Evolutionary conservation across 2,888 invertebrate genomes (phyloP), one percentile per base, ranked within the genome.

Genomic region (Gymnocheta viridis): DNA sequence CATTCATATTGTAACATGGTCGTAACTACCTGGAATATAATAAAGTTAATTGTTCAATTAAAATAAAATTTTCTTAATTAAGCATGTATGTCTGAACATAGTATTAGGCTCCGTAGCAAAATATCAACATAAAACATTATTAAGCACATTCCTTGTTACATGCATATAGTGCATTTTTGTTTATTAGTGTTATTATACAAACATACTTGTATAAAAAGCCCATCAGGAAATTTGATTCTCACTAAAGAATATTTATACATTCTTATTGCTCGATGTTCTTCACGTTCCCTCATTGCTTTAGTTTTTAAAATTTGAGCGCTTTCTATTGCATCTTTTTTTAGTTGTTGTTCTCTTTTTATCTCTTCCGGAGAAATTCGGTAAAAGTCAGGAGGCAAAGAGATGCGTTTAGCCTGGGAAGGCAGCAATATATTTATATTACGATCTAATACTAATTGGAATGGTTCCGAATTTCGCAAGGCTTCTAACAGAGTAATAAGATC

Each of bases 271-370:
- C 96, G 93, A 82, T 95, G 92, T 89, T 97, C 97, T 84, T 98
- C 98, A 85, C 96, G 96, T 89, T 98, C 98, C 24, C 98, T 93
- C 98, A 99, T 99, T 2, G 98, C 98, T 91, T 98, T 98, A 0
- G 99, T 99, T 88, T 97, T 93, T 7, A 99, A 92, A 93, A 97
- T 95, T 90, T 96, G 95, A 89, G 95, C 94, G 88, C 94, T 95
- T 89, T 98, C 98, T 44, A 96, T 93, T 2, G 95, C 94, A 91
- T 97, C 96, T 17, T 94, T 89, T 87, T 96, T 87, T n/a, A 95
- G 88, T 88, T 95, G 95, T 86, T 96, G 96, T 91, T 98, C 98
- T 85, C 94, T 93, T 90, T 96, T 97, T 12, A 99, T 89, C 89
- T 99, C 99, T 83, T 97, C 97, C 0, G 95, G 93, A 0, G 95